Percentiles rank a stretch among this genome's conserved stretches.
These are phyloP conservation scores for Tilapia sparmanii DNA, from an alignment of 2,113 vertebrate species.

Conservation along the genomic window DNA sequence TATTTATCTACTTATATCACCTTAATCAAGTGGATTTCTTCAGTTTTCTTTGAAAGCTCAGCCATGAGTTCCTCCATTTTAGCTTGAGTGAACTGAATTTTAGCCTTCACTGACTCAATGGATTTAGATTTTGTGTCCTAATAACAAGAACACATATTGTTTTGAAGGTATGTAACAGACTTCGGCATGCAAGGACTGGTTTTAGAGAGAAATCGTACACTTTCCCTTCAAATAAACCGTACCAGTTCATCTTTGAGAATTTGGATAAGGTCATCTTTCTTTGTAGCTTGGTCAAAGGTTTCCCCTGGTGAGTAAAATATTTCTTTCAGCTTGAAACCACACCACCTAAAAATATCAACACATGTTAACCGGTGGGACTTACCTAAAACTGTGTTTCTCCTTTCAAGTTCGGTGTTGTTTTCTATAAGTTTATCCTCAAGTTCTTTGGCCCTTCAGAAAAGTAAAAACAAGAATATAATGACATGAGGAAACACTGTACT, in stretches of 20 bases:
- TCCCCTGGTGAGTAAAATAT: slow-evolving; percentile 67
- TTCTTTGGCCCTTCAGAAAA: slow-evolving; percentile 47
- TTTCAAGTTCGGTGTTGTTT: slow-evolving; percentile 47
- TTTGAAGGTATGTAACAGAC: background rate
- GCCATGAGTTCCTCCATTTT: slow-evolving; percentile 40
- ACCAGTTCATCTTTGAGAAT: slow-evolving; percentile 75
- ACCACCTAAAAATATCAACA: background rate
- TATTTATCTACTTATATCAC: slow-evolving; percentile 27
- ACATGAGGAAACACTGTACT: background rate
- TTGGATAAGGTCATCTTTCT: slow-evolving; percentile 75
- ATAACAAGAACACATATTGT: background rate
- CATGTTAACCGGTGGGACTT: background rate
- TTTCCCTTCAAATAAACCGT: slow-evolving; percentile 22
- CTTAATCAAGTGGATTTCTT: slow-evolving; percentile 42
- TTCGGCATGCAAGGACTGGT: background rate
- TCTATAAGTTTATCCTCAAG: slow-evolving; percentile 36
- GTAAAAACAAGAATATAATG: background rate
- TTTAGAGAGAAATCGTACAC: background rate
- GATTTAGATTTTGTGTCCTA: slow-evolving; percentile 55
- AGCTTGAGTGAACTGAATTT: slow-evolving; percentile 30
- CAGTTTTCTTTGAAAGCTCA: slow-evolving; percentile 48
- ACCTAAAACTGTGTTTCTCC: slow-evolving; percentile 50
- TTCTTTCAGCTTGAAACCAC: background rate
- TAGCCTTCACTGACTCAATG: slow-evolving; percentile 41
- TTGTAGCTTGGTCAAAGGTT: slow-evolving; percentile 65